Evolutionary conservation across 1,140 invertebrate genomes (phyloP), one percentile per base, ranked within the genome.

Genomic region (Aplysia californica): DNA sequence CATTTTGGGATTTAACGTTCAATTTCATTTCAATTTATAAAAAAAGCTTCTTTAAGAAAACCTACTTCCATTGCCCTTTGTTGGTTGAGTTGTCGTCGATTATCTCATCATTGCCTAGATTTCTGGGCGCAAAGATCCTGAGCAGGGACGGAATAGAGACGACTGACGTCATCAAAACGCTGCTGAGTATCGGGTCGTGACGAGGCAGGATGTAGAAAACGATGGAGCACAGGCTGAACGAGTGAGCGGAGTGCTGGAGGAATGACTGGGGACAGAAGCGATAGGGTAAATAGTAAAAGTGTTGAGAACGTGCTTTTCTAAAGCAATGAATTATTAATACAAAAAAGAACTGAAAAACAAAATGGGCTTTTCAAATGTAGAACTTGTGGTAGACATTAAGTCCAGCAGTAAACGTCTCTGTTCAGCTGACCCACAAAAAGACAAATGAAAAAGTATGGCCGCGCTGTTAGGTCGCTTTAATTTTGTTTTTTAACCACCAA

Each of bases 201-300:
- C 79, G 83, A 23, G 88, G 88, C 50, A 89, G 58, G 50, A 88
- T 80, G 41, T 82, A 79, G 58, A 88, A 86, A 18, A 88, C 83
- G 50, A 89, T 77, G 5, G 84, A 77, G 50, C 80, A 84, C 21
- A 89, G 39, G 10, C 88, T 86, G 67, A 85, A 58, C 0, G 86
- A 82, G 44, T 89, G 87, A 6, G 88, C 59, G 0, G 82, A 85
- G 66, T 89, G 87, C 5, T 84, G 59, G 50, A 82, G 15, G 35
- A 87, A 41, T 1, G 82, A 78, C 87, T 88, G 73, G 15, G 31
- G 39, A 39, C 33, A 61, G n/a, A n/a, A n/a, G n/a, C n/a, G n/a
- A n/a, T n/a, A n/a, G n/a, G n/a, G n/a, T n/a, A n/a, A n/a, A n/a
- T n/a, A n/a, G n/a, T n/a, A n/a, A n/a, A n/a, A n/a, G n/a, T n/a